Base-by-base conservation (phyloP, 2,888 invertebrate species). In the Hypselothyrea guttata region DNA sequence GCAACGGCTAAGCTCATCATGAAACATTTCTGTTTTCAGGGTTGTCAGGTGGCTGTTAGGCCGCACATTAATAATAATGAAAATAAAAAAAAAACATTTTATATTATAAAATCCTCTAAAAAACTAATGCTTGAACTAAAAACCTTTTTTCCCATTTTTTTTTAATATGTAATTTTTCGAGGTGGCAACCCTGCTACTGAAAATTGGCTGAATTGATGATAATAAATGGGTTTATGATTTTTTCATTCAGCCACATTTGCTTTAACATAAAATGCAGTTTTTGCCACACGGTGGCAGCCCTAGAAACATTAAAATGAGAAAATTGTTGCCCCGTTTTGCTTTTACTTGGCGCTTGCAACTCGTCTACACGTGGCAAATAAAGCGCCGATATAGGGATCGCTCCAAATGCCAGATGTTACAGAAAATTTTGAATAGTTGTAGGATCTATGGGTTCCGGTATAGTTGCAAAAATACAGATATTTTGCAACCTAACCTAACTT, bases 401-500 rank as follows among this genome's bases (percentile, higher is more conserved):
- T 53, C 22, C n/a, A n/a, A n/a, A n/a, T n/a, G n/a, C n/a, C n/a
- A n/a, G n/a, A n/a, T n/a, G n/a, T n/a, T n/a, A n/a, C n/a, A n/a
- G n/a, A n/a, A n/a, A n/a, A n/a, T n/a, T n/a, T n/a, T n/a, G n/a
- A n/a, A n/a, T n/a, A n/a, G n/a, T n/a, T n/a, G n/a, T n/a, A n/a
- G n/a, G n/a, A n/a, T n/a, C n/a, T n/a, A n/a, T n/a, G n/a, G n/a
- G n/a, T n/a, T n/a, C n/a, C n/a, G n/a, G n/a, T n/a, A n/a, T n/a
- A n/a, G n/a, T n/a, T n/a, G n/a, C n/a, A n/a, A n/a, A n/a, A n/a
- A n/a, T n/a, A n/a, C 34, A 22, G 38, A 65, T 65, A 41, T 63
- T 63, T 57, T 61, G 71, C 65, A 55, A 74, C 58, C 46, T 82
- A 82, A 82, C 81, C 81, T 70, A 51, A 79, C 76, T 65, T 61